A percentile compares a stretch with the other conserved stretches of the same genome.
Evolutionary conservation across 2,888 invertebrate genomes (phyloP).

Genomic region (Drosophila picticornis): DNA sequence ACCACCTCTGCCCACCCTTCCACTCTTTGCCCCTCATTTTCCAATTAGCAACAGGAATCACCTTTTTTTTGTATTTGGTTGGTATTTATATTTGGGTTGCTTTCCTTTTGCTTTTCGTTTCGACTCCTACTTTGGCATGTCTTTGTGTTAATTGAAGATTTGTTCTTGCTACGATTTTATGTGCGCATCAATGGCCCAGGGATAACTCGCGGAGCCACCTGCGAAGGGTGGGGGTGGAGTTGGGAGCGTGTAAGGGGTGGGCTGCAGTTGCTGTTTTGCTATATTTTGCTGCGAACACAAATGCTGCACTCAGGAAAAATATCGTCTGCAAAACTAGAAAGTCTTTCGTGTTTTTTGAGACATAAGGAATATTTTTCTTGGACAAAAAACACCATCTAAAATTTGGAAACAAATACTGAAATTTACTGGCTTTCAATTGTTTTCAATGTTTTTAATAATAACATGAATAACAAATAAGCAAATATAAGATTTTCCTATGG

Average conservation of each 20-base stretch:
- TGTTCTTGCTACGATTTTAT: slow-evolving; percentile 72
- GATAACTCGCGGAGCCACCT: slow-evolving; percentile 36
- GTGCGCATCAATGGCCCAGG: slow-evolving; percentile 53
- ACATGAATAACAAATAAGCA: too few species aligned
- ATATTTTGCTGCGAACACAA: slow-evolving; percentile 20
- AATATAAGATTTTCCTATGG: too few species aligned
- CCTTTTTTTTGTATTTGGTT: slow-evolving; percentile 50
- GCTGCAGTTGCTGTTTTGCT: slow-evolving; percentile 18
- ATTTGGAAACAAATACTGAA: not conserved
- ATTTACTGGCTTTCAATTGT: not conserved
- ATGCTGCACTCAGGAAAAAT: not conserved
- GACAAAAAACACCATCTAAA: not conserved
- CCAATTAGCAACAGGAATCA: slow-evolving; percentile 80
- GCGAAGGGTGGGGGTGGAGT: not conserved
- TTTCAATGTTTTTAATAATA: too few species aligned
- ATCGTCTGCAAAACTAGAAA: not conserved
- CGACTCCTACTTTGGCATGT: slow-evolving; percentile 28
- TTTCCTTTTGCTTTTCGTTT: slow-evolving; percentile 18
- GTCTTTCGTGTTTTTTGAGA: not conserved
- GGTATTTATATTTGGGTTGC: slow-evolving; percentile 5
- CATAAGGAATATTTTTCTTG: not conserved
- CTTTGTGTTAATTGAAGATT: slow-evolving; percentile 77
- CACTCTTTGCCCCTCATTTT: slow-evolving; percentile 61
- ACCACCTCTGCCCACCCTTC: not conserved
- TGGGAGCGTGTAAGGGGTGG: not conserved